Conservation (phyloP, 2,888 invertebrate species). For the Theretra japonica region DNA sequence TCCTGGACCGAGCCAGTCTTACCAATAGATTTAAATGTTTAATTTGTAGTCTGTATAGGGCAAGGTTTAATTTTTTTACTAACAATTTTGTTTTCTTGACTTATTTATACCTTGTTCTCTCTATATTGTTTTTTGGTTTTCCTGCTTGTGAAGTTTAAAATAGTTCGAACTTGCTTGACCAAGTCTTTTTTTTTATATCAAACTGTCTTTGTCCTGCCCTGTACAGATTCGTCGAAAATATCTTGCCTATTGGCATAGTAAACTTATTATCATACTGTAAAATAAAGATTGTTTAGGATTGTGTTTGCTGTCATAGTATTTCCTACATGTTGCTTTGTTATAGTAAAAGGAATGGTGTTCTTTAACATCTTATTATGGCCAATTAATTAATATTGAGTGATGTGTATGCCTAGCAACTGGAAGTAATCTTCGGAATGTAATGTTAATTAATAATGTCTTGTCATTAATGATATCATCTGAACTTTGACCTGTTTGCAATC, state of each 20-base stretch:
- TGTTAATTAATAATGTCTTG: neutral
- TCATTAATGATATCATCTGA: neutral
- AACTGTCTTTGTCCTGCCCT: neutral
- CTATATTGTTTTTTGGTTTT: neutral
- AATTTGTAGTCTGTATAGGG: slow-evolving; percentile 51
- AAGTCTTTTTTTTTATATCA: neutral
- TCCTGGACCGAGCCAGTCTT: slow-evolving; percentile 65
- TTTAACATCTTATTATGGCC: neutral
- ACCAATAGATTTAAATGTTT: slow-evolving; percentile 59
- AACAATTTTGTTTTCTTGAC: neutral
- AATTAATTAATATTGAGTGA: neutral
- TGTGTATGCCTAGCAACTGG: too few species aligned
- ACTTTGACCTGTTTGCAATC: neutral
- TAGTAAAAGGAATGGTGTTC: neutral
- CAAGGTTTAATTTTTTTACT: slow-evolving; percentile 2
- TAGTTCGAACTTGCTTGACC: neutral
- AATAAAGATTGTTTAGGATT: slow-evolving; percentile 8
- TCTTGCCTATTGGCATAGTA: slow-evolving; percentile 28
- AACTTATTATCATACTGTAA: neutral
- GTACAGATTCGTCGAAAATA: slow-evolving; percentile 21
- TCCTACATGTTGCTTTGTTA: neutral
- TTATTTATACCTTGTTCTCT: neutral
- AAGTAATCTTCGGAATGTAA: neutral
- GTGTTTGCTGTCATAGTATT: slow-evolving; percentile 13
- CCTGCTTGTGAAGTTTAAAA: too few species aligned